Base-by-base conservation (phyloP, 1,140 invertebrate genomes). In the Drosophila aff. region DNA sequence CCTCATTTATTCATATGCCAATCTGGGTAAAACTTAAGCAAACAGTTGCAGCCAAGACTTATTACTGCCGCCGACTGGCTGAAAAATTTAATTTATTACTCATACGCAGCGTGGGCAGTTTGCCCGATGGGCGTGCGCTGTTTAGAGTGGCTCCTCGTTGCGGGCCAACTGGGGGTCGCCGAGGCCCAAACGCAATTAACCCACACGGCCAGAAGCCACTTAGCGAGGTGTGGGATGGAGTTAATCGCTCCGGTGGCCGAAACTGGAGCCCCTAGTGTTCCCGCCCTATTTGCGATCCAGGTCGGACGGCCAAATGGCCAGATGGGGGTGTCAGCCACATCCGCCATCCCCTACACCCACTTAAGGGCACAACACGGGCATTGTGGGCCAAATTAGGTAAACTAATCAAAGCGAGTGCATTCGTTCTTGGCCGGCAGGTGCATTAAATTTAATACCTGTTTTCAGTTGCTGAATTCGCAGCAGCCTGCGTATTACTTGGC, bases 101-200 rank as follows among this genome's bases (percentile, higher is more conserved):
- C 59, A 81, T 85, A 79, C 79, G 75, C 58, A 38, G 9, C 26
- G 38, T 73, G 57, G 52, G 57, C 26, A 44, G 44, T 28, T 31
- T 63, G 23, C 43, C 15, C 61, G 16, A 33, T 49, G 43, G 44
- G 40, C 40, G 18, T 23, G 31, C 11, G 5, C 50, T 40, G 11
- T 74, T 61, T 49, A 33, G 47, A 52, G 46, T 73, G 52, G 33
- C 23, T 46, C 23, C 4, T 52, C 40, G 46, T 63, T 76, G 57
- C 33, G 23, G 36, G 21, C 59, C 60, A 57, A 46, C 18, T 38
- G 46, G 36, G 21, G 44, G 52, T 33, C 40, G 38, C 43, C 21
- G 52, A 83, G 68, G 67, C 76, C 84, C 84, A 53, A 83, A 83
- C 53, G 84, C 77, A 89, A 89, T 87, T 83, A 89, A 72, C 60